Percentiles rank a stretch among this genome's conserved stretches.
Evolutionary conservation across 2,888 invertebrate species (phyloP).

Genomic region (Cylindroiulus punctatus): DNA sequence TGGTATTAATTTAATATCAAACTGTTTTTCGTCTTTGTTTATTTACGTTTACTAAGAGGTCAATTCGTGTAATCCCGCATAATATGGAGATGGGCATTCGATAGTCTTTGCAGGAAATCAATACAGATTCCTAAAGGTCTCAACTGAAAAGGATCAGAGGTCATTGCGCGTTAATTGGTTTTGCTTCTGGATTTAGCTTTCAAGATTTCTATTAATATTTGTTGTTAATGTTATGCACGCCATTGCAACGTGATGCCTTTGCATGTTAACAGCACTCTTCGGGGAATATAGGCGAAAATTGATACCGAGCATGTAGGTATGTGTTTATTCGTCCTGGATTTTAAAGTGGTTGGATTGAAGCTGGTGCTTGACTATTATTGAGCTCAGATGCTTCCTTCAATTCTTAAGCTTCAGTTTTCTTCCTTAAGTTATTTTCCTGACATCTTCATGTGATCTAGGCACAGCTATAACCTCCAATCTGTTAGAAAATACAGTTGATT

Average conservation of each 20-base stretch:
- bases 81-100: not conserved
- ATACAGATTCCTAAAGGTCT: not conserved
- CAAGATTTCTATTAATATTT: not conserved
- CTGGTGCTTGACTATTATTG: too few species aligned
- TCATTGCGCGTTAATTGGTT: conserved; percentile 35
- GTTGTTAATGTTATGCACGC: not conserved
- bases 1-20: conserved; percentile 3
- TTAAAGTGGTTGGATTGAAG: too few species aligned
- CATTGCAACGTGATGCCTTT: not conserved
- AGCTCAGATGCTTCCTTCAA: too few species aligned
- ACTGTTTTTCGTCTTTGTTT: not conserved
- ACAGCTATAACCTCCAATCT: too few species aligned
- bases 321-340: too few species aligned
- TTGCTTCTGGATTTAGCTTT: not conserved
- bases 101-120: conserved; percentile 13
- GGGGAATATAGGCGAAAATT: not conserved
- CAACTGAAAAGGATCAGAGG: not conserved
- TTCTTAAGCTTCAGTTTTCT: too few species aligned
- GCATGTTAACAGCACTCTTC: not conserved
- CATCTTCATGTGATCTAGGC: too few species aligned
- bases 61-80: not conserved
- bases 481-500: too few species aligned
- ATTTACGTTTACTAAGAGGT: not conserved
- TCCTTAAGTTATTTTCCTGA: too few species aligned
- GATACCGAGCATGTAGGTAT: not conserved